Evolutionary conservation across 2,797 vertebrate species (phyloP).

Genomic region (Euthynnus affinis): DNA sequence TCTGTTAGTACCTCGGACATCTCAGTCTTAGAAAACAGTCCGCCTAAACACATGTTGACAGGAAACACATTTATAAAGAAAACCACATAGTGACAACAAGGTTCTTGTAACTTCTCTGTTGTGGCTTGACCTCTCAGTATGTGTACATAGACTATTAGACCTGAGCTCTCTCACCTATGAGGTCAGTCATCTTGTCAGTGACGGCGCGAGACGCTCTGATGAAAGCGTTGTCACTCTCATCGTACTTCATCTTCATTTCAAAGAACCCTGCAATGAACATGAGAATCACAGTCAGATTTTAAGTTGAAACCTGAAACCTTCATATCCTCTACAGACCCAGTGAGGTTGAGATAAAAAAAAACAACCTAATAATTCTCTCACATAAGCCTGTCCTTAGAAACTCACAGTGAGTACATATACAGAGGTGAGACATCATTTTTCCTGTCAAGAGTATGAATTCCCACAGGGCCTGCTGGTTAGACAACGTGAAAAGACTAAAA

Average conservation of each 20-base stretch:
- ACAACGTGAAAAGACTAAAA: slow-evolving; percentile 17
- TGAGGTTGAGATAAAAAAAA: neutral
- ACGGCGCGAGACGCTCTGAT: slow-evolving; percentile 93
- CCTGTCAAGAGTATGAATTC: slow-evolving; percentile 6
- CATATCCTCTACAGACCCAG: neutral
- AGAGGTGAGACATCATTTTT: neutral
- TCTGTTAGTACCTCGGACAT: slow-evolving; percentile 97
- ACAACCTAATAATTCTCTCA: neutral
- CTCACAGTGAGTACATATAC: neutral
- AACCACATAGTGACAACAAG: neutral
- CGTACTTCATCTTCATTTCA: slow-evolving; percentile 99
- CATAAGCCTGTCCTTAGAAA: slow-evolving; percentile 9
- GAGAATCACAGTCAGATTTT: neutral
- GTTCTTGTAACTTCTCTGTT: neutral
- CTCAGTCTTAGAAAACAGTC: slow-evolving; percentile 96
- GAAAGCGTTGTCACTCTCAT: slow-evolving; percentile 94
- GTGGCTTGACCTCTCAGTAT: neutral
- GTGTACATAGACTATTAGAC: slow-evolving; percentile 3
- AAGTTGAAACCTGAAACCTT: neutral
- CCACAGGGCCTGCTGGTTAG: neutral
- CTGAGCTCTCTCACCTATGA: slow-evolving; percentile 86
- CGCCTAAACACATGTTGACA: slow-evolving; percentile 83
- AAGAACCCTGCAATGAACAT: slow-evolving; percentile 90
- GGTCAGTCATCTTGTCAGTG: slow-evolving; percentile 93
- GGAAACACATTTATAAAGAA: neutral